Conservation (phyloP, 2,888 invertebrate species). For the Asteroscopus sphinx region DNA sequence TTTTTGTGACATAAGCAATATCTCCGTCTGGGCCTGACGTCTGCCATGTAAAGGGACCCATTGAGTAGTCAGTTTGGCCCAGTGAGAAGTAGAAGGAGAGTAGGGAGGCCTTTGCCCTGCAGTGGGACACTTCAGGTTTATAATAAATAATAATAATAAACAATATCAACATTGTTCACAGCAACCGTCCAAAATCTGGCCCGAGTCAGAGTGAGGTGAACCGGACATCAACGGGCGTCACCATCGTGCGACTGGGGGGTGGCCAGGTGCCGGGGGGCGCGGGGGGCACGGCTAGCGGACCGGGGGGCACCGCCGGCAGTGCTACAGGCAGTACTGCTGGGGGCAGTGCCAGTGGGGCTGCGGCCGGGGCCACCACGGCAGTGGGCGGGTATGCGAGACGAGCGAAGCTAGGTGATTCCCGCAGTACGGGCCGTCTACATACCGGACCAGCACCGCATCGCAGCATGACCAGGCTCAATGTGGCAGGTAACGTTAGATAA, state of each 20-base stretch:
- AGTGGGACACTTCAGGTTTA: too few species aligned
- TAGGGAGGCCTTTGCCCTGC: too few species aligned
- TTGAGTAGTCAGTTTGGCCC: too few species aligned
- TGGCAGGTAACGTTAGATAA: constrained; percentile 91
- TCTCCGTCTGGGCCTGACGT: too few species aligned
- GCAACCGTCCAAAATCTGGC: constrained; percentile 77
- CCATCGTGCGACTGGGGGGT: constrained; percentile 93
- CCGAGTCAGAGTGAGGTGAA: constrained; percentile 90
- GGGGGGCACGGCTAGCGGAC: background rate
- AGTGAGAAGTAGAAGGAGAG: too few species aligned
- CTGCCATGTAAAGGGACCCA: too few species aligned
- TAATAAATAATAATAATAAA: too few species aligned
- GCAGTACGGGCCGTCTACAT: constrained; percentile 93
- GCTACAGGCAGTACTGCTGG: constrained; percentile 46
- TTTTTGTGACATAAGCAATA: too few species aligned
- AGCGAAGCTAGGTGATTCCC: constrained; percentile 93
- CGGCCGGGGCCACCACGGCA: constrained; percentile 33
- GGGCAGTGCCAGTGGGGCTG: constrained; percentile 62
- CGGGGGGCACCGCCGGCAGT: constrained; percentile 36
- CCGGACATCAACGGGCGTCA: constrained; percentile 93
- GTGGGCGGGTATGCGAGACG: constrained; percentile 88
- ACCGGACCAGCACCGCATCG: constrained; percentile 93
- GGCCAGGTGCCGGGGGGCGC: constrained; percentile 23
- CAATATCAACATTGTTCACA: constrained; percentile 35
- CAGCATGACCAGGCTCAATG: constrained; percentile 94